phyloP scores from a whole-genome alignment of 2,797 vertebrate species.

The Enteromius unitaeniatus region DNA sequence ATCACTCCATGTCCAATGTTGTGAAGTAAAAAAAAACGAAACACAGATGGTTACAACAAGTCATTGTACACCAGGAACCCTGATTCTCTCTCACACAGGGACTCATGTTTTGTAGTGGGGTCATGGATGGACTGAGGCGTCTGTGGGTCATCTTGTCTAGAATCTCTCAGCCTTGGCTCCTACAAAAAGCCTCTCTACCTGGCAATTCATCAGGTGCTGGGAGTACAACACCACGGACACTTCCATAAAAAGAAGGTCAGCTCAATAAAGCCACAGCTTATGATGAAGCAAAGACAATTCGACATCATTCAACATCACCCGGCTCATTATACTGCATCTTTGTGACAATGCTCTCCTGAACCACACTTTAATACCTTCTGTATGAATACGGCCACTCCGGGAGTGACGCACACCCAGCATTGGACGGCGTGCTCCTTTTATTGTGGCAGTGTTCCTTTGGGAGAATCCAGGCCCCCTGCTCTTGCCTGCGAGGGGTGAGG shows the following conservation, averaged over 20 bases:
- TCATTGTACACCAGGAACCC: background rate
- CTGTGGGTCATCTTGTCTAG: constrained; percentile 40
- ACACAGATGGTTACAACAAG: background rate
- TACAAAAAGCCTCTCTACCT: constrained; percentile 55
- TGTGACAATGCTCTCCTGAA: constrained; percentile 44
- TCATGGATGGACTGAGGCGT: constrained; percentile 41
- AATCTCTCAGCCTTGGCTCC: constrained; percentile 68
- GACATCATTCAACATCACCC: constrained; percentile 60
- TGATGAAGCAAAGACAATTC: constrained; percentile 66
- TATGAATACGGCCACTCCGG: constrained; percentile 3
- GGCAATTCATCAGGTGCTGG: constrained; percentile 72
- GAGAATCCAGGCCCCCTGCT: constrained; percentile 34
- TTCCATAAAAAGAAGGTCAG: constrained; percentile 71
- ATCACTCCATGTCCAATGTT: background rate
- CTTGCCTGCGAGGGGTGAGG: constrained; percentile 34
- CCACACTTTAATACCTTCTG: constrained; percentile 34
- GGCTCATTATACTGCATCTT: constrained; percentile 51
- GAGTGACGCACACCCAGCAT: background rate
- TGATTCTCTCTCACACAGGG: background rate
- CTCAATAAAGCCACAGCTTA: constrained; percentile 66
- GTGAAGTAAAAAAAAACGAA: background rate
- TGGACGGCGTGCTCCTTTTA: constrained; percentile 22
- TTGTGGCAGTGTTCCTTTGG: constrained; percentile 49
- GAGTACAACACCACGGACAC: constrained; percentile 64
- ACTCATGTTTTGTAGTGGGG: constrained; percentile 32